These are phyloP conservation scores for Gallirallus australis DNA, from an alignment of 2,797 vertebrate genomes.

Conservation along the genomic window DNA sequence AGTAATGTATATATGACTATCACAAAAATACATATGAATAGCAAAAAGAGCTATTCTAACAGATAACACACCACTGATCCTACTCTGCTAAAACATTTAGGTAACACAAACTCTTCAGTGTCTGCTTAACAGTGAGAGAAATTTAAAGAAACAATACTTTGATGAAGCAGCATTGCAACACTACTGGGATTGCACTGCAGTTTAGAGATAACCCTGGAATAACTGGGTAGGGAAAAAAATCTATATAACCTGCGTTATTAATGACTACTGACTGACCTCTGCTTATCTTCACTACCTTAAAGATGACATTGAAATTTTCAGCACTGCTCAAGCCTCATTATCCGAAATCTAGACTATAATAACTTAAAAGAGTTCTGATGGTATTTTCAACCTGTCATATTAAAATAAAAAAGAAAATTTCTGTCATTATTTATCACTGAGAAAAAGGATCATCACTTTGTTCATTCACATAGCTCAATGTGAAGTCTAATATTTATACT, in stretches of 20 bases:
- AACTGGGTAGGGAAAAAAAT: constrained; percentile 46
- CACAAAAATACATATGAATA: neutral
- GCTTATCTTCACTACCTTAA: constrained; percentile 64
- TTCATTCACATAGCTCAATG: neutral
- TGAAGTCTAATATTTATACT: neutral
- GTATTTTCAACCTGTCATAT: constrained; percentile 1
- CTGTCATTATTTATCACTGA: neutral
- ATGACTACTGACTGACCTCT: constrained; percentile 53
- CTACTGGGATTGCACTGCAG: constrained; percentile 21
- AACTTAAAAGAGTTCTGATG: constrained; percentile 5
- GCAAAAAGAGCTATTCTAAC: neutral
- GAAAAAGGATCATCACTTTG: neutral
- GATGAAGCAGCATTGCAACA: neutral
- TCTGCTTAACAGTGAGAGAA: neutral
- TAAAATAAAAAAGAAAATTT: neutral
- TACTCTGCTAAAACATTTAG: neutral
- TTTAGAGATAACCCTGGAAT: constrained; percentile 62
- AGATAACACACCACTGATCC: neutral
- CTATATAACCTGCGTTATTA: constrained; percentile 60
- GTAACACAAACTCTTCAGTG: neutral
- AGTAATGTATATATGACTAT: neutral
- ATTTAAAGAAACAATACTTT: neutral
- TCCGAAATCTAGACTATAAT: constrained; percentile 15
- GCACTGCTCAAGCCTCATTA: constrained; percentile 28
- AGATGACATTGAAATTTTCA: constrained; percentile 72